These are phyloP conservation scores for Tauraco hartlaubi DNA, from an alignment of 2,797 vertebrate genomes.

Conservation along the genomic window DNA sequence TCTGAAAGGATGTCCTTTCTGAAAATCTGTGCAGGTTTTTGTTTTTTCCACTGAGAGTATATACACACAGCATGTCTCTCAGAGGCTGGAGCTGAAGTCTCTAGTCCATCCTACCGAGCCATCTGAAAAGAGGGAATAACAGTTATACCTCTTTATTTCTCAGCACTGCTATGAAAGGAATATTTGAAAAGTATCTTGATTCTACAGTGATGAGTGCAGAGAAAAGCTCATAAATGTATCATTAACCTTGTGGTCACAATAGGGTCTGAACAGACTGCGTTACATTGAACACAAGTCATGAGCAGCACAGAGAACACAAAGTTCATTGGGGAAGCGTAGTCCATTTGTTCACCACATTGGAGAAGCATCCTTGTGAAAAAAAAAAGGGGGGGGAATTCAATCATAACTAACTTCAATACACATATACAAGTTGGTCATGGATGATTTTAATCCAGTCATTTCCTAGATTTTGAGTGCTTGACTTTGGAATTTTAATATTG, in stretches of 20 bases:
- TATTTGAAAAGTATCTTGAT: not conserved
- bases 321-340: not conserved
- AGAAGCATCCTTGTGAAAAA: not conserved
- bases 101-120: not conserved
- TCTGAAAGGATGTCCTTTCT: not conserved
- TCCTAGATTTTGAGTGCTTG: not conserved
- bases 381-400: not conserved
- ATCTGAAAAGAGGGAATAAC: not conserved
- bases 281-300: not conserved
- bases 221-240: not conserved
- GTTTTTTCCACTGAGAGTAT: not conserved
- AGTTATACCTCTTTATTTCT: not conserved
- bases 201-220: not conserved
- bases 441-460: not conserved
- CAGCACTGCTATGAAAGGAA: not conserved
- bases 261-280: not conserved
- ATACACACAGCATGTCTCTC: not conserved
- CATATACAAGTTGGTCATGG: not conserved
- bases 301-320: not conserved
- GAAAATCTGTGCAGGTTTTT: not conserved
- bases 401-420: not conserved
- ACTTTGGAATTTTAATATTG: not conserved
- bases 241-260: not conserved
- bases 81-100: not conserved
- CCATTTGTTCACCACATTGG: not conserved